Evolutionary conservation across 2,113 vertebrate genomes (phyloP).

Genomic region (Pangasianodon hypophthalmus): DNA sequence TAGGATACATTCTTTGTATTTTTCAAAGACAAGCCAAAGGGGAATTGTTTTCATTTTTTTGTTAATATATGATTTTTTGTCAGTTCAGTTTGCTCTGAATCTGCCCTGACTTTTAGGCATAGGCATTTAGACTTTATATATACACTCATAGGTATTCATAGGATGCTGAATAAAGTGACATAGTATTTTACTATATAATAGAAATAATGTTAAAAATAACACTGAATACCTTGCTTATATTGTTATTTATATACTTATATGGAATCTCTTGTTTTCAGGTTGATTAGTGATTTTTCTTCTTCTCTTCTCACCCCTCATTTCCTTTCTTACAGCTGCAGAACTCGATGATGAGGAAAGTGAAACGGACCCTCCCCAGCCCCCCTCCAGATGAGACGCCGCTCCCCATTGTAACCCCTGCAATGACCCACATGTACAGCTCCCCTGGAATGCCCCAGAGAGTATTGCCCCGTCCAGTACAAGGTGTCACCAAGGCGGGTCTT

Average conservation of each 20-base stretch:
- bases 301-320: slow-evolving; percentile 61
- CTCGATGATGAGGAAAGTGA: slow-evolving; percentile 93
- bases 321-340: slow-evolving; percentile 89
- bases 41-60: not conserved
- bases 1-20: slow-evolving; percentile 38
- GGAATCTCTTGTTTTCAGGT: not conserved
- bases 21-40: not conserved
- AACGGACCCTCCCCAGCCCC: slow-evolving; percentile 95
- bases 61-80: not conserved
- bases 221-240: not conserved
- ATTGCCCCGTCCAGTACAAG: slow-evolving; percentile 75
- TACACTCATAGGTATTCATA: not conserved
- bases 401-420: slow-evolving; percentile 85
- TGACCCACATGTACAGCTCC: slow-evolving; percentile 85
- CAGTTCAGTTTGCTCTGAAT: not conserved
- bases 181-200: not conserved
- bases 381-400: slow-evolving; percentile 90
- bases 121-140: not conserved
- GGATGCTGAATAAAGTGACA: not conserved
- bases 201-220: not conserved
- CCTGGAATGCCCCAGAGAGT: slow-evolving; percentile 84
- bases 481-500: slow-evolving; percentile 88
- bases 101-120: not conserved
- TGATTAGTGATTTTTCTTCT: slow-evolving; percentile 51
- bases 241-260: not conserved